A percentile compares a stretch with the other conserved stretches of the same genome.
These are phyloP conservation scores for Sebastes hubbsi DNA, from an alignment of 2,797 vertebrate species.

Conservation along the genomic window DNA sequence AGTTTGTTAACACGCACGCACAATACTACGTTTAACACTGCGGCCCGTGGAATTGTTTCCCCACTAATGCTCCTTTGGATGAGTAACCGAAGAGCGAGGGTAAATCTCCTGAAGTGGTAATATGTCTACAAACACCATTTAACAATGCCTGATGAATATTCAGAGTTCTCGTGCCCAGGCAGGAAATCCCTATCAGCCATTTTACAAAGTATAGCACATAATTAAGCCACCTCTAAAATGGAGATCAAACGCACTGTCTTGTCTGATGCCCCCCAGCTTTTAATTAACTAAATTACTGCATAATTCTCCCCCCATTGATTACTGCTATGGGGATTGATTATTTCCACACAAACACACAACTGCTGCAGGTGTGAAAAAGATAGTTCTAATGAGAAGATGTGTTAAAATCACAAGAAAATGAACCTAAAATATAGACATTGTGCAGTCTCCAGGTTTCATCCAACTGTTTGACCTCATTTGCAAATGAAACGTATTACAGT, in stretches of 20 bases:
- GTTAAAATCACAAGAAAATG: slow-evolving; percentile 36
- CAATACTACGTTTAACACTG: slow-evolving; percentile 21
- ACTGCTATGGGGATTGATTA: slow-evolving; percentile 78
- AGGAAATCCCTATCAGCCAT: slow-evolving; percentile 77
- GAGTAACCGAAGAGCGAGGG: slow-evolving; percentile 52
- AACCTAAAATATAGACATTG: slow-evolving; percentile 45
- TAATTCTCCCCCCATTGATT: slow-evolving; percentile 80
- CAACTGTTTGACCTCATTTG: slow-evolving; percentile 37
- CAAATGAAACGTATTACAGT: slow-evolving; percentile 34
- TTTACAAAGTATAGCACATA: slow-evolving; percentile 76
- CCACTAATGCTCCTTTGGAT: slow-evolving; percentile 47
- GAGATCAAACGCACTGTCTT: slow-evolving; percentile 69
- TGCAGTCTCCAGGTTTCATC: slow-evolving; percentile 7
- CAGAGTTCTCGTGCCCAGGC: slow-evolving; percentile 57
- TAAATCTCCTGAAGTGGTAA: slow-evolving; percentile 66
- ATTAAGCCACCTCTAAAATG: slow-evolving; percentile 81
- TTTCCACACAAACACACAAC: slow-evolving; percentile 58
- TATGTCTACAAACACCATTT: slow-evolving; percentile 77
- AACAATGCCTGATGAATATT: slow-evolving; percentile 86
- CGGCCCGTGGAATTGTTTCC: slow-evolving; percentile 32
- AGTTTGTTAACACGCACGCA: slow-evolving; percentile 5
- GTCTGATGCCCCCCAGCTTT: slow-evolving; percentile 82
- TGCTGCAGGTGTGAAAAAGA: slow-evolving; percentile 63
- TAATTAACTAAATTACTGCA: slow-evolving; percentile 86
- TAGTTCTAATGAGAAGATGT: slow-evolving; percentile 58